phyloP scores from a whole-genome alignment of 2,888 invertebrate species.

The Spilosoma lubricipeda region DNA sequence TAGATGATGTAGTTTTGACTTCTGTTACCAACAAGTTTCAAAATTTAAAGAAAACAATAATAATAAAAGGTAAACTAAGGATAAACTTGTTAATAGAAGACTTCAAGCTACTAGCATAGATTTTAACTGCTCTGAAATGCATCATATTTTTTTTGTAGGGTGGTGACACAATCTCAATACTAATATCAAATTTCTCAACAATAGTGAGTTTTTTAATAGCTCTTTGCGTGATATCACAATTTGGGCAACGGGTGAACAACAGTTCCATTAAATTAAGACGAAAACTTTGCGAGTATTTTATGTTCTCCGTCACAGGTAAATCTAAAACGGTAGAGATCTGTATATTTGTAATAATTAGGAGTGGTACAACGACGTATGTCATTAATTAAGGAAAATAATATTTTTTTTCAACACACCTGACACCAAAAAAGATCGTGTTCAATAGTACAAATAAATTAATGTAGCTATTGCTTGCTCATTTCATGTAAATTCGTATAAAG shows the following conservation, averaged over 20 bases:
- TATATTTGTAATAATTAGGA: too few species aligned
- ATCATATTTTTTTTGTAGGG: not conserved
- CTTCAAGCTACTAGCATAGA: not conserved
- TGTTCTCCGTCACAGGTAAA: conserved; percentile 51
- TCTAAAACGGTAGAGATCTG: not conserved
- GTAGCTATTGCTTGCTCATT: too few species aligned
- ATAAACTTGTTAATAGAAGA: not conserved
- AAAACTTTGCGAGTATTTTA: conserved; percentile 51
- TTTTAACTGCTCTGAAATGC: not conserved
- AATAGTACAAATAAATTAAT: too few species aligned
- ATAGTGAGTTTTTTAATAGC: conserved; percentile 45
- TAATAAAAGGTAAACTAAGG: too few species aligned
- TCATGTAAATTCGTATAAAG: too few species aligned
- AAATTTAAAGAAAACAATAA: too few species aligned
- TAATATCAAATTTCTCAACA: conserved; percentile 21
- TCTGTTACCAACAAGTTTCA: too few species aligned
- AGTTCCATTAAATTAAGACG: conserved; percentile 45
- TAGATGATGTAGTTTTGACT: too few species aligned
- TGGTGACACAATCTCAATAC: not conserved
- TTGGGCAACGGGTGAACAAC: conserved; percentile 56
- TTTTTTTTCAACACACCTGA: too few species aligned
- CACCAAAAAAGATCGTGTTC: too few species aligned
- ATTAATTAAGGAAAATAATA: too few species aligned
- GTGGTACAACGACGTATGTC: too few species aligned
- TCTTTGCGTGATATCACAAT: conserved; percentile 48